A percentile compares a stretch with the other conserved stretches of the same genome.
Conservation (phyloP, 2,797 vertebrate species). For the Rhadinocentrus ornatus region DNA sequence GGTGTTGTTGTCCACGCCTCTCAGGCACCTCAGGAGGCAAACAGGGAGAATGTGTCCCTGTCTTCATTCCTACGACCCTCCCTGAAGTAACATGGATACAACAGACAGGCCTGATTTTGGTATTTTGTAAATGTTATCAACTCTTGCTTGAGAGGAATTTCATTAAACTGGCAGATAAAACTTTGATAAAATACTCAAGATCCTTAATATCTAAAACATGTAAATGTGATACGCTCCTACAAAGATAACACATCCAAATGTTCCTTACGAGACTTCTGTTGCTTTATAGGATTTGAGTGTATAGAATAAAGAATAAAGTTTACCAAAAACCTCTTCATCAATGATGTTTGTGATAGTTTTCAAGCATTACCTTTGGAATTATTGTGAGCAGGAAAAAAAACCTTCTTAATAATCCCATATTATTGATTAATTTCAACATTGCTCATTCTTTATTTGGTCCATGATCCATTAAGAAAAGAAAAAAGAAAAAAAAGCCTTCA, state of each 20-base stretch:
- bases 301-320: too few relatives aligned
- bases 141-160: background rate
- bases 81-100: slow-evolving; percentile 68
- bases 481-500: background rate
- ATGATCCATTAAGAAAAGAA: background rate
- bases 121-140: background rate
- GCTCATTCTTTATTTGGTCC: background rate
- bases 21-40: slow-evolving; percentile 87
- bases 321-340: too few relatives aligned
- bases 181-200: background rate
- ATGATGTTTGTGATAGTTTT: too few relatives aligned
- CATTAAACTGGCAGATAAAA: background rate
- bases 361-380: too few relatives aligned
- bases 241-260: background rate
- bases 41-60: slow-evolving; percentile 86
- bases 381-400: too few relatives aligned
- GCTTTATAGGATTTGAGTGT: too few relatives aligned
- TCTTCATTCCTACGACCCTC: slow-evolving; percentile 83
- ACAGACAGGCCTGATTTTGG: background rate
- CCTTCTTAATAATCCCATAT: background rate
- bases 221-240: background rate
- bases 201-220: rapidly evolving
- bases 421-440: background rate
- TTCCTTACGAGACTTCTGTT: background rate
- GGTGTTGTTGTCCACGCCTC: slow-evolving; percentile 83